phyloP scores from a whole-genome alignment of 2,888 invertebrate genomes.

The Cheilosia grossa region DNA sequence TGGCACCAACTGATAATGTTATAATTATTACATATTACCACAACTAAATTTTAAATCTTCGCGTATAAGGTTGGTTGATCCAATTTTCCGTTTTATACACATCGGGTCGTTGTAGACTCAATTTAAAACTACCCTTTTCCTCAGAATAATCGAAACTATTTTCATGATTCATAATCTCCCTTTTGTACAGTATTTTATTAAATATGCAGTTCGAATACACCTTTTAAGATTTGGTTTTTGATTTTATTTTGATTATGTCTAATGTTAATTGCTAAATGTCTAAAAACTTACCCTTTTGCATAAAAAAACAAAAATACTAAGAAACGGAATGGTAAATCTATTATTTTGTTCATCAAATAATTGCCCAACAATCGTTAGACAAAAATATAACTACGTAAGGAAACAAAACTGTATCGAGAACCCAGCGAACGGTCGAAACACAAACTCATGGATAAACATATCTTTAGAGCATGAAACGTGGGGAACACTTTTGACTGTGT shows the following conservation, averaged over 20 bases:
- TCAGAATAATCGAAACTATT: no score
- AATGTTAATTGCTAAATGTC: slow-evolving; percentile 1
- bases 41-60: neutral
- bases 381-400: neutral
- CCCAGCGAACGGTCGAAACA: slow-evolving; percentile 58
- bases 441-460: slow-evolving; percentile 70
- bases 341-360: neutral
- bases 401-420: neutral
- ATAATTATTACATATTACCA: neutral
- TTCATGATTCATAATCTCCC: no score
- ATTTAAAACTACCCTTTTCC: no score
- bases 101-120: neutral
- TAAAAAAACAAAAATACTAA: neutral
- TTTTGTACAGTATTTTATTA: no score
- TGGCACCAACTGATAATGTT: neutral
- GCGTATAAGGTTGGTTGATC: neutral
- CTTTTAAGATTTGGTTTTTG: no score
- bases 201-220: no score
- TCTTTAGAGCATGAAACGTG: slow-evolving; percentile 58
- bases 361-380: neutral
- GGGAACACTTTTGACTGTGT: slow-evolving; percentile 5
- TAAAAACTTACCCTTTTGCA: slow-evolving; percentile 52
- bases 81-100: neutral
- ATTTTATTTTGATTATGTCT: neutral
- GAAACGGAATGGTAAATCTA: neutral